These are phyloP conservation scores for Labeo rohita DNA, from an alignment of 2,113 vertebrate species.

Conservation along the genomic window DNA sequence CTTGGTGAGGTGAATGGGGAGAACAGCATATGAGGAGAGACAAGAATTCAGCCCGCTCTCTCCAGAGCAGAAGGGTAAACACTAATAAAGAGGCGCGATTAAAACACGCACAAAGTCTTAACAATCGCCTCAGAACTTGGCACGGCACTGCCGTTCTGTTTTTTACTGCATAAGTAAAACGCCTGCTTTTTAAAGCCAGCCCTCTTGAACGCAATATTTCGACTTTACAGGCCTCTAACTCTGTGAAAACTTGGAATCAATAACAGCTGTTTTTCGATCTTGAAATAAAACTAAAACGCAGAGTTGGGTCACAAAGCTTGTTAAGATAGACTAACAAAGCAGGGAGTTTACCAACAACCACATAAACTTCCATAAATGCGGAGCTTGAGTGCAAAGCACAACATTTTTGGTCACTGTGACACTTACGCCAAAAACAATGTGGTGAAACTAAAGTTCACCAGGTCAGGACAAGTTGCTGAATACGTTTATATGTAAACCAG, in stretches of 20 bases:
- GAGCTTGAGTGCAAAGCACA: not conserved
- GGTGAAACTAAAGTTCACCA: not conserved
- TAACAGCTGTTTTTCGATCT: not conserved
- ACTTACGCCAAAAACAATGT: not conserved
- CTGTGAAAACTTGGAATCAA: not conserved
- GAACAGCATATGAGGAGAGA: slow-evolving; percentile 41
- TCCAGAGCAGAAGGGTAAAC: not conserved
- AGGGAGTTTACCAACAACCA: not conserved
- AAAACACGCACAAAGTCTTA: slow-evolving; percentile 31
- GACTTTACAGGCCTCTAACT: slow-evolving; percentile 3
- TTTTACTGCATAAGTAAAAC: slow-evolving; percentile 2
- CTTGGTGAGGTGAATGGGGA: slow-evolving; percentile 22
- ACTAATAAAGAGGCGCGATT: not conserved
- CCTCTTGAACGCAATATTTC: not conserved
- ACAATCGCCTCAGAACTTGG: slow-evolving; percentile 38
- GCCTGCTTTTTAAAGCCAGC: slow-evolving; percentile 14
- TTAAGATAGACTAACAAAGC: not conserved
- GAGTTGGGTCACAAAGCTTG: not conserved
- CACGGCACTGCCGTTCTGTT: not conserved
- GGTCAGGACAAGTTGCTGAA: not conserved
- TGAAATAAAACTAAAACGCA: slow-evolving; percentile 24
- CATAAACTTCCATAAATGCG: not conserved
- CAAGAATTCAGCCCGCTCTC: not conserved
- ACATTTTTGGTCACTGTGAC: not conserved
- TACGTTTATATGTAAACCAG: not conserved